Base-by-base conservation (phyloP, 2,888 invertebrate species). In the Cerastis rubricosa region DNA sequence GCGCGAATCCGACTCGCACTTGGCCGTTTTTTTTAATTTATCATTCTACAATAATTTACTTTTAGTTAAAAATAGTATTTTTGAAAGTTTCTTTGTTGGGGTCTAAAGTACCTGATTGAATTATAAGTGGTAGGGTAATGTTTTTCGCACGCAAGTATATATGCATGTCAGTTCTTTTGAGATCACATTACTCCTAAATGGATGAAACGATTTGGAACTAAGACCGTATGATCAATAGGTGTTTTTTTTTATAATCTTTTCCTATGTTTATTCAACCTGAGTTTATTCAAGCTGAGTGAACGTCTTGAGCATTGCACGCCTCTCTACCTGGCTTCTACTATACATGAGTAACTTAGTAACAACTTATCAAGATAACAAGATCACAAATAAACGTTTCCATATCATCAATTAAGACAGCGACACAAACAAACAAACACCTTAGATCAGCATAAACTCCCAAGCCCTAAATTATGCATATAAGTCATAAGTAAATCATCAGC, bases 401-500 rank as follows among this genome's bases (percentile, higher is more conserved):
- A 29, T 14, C 29, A n/a, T 7, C 43, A 57, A 76, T 66, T 22
- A 68, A 35, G 35, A 17, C 17, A 29, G 8, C n/a, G 12, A 49
- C 40, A 45, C 54, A 70, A 63, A 81, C 67, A 63, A 35, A 63
- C 25, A 75, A 72, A 29, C 67, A 57, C 35, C 22, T 43, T 49
- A 64, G 43, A 11, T 22, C 29, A 74, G 35, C 76, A 76, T 43
- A 54, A 71, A 67, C 71, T 70, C 19, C 54, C 2, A 25, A 51
- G 70, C 49, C 35, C 35, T 64, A 72, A 61, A 72, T 64, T 81
- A 70, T 72, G 78, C 69, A 72, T 57, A 70, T 61, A 61, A 59
- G 71, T 84, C 77, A 72, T 78, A 71, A 78, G 78, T 85, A 85
- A 85, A 82, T 82, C 84, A 85, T 67, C 59, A 67, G 70, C 61